A percentile compares a stretch with the other conserved stretches of the same genome.
Conservation (phyloP, 2,888 invertebrate genomes). For the Yponomeuta sedellus region DNA sequence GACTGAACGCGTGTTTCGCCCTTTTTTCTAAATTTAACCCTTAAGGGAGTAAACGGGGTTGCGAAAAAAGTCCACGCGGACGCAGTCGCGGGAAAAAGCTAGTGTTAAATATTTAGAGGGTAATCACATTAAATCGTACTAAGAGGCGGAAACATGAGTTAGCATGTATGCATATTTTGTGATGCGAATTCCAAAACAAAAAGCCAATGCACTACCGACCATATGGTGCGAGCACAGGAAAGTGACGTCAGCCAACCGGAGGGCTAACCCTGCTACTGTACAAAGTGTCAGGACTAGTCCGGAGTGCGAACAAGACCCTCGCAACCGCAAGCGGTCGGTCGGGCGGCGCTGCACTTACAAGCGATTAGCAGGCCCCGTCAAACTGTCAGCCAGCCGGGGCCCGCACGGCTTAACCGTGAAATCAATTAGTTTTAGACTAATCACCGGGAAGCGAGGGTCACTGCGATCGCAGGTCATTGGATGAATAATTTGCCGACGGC, state of each 20-base stretch:
- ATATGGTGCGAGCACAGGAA: background rate
- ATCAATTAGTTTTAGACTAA: slow-evolving; percentile 57
- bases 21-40: too few relatives aligned
- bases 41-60: too few relatives aligned
- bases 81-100: too few relatives aligned
- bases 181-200: too few relatives aligned
- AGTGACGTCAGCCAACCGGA: background rate
- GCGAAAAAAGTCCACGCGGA: too few relatives aligned
- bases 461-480: slow-evolving; percentile 39
- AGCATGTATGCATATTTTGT: too few relatives aligned
- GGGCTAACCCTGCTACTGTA: background rate
- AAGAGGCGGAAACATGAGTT: too few relatives aligned
- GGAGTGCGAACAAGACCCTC: background rate
- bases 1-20: too few relatives aligned
- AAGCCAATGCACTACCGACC: too few relatives aligned
- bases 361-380: slow-evolving; percentile 28
- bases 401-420: slow-evolving; percentile 31
- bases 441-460: slow-evolving; percentile 46
- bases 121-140: too few relatives aligned
- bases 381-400: slow-evolving; percentile 16
- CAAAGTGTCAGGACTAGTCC: background rate
- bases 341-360: slow-evolving; percentile 18
- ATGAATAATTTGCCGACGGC: slow-evolving; percentile 47
- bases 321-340: slow-evolving; percentile 7
- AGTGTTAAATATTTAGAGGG: too few relatives aligned